Evolutionary conservation across 1,140 invertebrate genomes (phyloP).

Genomic region (Dolichoris vasculosae): DNA sequence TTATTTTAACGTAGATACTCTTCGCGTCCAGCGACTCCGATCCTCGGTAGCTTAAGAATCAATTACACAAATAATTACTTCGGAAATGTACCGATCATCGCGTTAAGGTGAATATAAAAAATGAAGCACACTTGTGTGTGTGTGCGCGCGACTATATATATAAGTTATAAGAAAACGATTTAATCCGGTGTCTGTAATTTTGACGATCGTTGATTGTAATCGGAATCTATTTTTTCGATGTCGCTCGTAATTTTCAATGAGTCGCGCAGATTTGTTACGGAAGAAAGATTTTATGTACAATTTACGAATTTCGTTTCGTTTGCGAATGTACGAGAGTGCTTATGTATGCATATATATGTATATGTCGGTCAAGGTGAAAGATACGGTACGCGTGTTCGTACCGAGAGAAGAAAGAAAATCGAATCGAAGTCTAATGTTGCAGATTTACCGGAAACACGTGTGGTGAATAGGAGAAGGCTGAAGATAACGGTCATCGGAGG

Average conservation of each 20-base stretch:
- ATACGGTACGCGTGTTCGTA: neutral
- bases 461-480: neutral
- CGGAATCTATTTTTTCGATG: no score
- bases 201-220: no score
- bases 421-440: neutral
- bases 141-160: no score
- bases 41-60: neutral
- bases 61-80: neutral
- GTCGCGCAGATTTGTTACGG: neutral
- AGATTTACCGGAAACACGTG: constrained; percentile 20
- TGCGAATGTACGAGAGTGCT: no score
- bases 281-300: neutral
- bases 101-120: no score
- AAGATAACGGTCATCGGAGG: constrained; percentile 1
- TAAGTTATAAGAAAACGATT: no score
- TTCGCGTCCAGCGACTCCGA: neutral
- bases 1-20: neutral
- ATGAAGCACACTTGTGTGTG: no score
- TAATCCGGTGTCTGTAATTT: no score
- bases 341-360: neutral
- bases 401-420: neutral
- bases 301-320: no score
- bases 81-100: no score
- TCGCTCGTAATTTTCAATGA: neutral
- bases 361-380: neutral